A percentile compares a stretch with the other conserved stretches of the same genome.
Evolutionary conservation across 2,113 vertebrate species (phyloP).

Genomic region (Chloroceryle aenea): DNA sequence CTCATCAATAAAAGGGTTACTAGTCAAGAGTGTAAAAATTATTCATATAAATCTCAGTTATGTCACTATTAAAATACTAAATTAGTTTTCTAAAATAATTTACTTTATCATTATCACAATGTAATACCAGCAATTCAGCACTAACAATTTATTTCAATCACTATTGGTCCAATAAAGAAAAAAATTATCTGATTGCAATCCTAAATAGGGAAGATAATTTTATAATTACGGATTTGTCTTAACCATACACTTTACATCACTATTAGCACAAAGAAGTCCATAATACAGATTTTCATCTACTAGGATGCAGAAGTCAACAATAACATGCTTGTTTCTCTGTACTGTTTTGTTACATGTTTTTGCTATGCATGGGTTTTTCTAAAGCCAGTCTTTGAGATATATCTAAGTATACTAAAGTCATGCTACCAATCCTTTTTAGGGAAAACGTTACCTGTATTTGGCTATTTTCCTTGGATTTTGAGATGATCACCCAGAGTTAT

Average conservation of each 20-base stretch:
- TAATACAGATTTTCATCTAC: neutral
- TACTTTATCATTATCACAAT: slow-evolving; percentile 39
- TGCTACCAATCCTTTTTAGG: neutral
- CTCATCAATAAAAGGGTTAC: slow-evolving; percentile 65
- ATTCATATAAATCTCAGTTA: slow-evolving; percentile 65
- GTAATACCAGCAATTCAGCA: slow-evolving; percentile 45
- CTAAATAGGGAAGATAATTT: neutral
- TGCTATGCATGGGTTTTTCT: neutral
- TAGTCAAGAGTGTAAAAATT: slow-evolving; percentile 58
- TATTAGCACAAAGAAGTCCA: neutral
- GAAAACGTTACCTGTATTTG: neutral
- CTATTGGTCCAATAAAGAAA: slow-evolving; percentile 53
- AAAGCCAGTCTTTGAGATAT: neutral
- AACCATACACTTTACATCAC: neutral
- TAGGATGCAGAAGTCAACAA: neutral
- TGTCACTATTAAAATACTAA: slow-evolving; percentile 60
- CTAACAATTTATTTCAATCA: slow-evolving; percentile 19
- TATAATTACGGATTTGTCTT: neutral
- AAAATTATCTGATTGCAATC: neutral
- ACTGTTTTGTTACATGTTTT: neutral
- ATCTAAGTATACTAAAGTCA: neutral
- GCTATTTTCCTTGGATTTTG: neutral
- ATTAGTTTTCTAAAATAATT: slow-evolving; percentile 72
- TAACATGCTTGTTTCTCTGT: neutral
- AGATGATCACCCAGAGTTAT: neutral